Evolutionary conservation across 37 sponge, comb jelly and placozoan species (phyloP).

Genomic region (Agelas oroides): DNA sequence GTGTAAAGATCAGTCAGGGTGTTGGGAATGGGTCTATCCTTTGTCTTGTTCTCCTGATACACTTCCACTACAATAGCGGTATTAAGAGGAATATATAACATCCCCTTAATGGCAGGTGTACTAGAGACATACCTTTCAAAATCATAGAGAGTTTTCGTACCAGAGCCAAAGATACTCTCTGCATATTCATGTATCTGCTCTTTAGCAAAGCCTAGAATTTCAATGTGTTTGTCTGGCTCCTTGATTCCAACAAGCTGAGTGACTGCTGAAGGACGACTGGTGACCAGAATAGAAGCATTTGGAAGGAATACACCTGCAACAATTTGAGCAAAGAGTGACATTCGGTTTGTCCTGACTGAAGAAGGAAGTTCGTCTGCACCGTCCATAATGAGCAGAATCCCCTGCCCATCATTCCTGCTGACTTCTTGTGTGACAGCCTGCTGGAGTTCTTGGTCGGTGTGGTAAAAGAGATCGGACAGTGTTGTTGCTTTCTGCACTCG

Average conservation of each 20-base stretch:
- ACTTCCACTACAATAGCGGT: not conserved
- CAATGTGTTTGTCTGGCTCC: not conserved
- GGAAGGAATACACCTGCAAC: not conserved
- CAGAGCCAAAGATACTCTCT: conserved; percentile 8
- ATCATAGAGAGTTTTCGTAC: not conserved
- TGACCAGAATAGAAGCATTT: not conserved
- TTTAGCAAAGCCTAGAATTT: conserved; percentile 7
- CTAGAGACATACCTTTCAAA: not conserved
- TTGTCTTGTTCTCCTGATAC: not conserved
- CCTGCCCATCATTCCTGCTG: not conserved
- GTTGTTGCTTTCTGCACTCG: not conserved
- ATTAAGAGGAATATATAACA: conserved; percentile 25
- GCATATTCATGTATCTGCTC: conserved; percentile 2
- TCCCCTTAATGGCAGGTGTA: not conserved
- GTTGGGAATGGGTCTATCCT: not conserved
- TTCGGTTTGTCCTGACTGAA: not conserved
- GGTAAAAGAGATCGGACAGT: not conserved
- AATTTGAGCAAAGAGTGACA: not conserved
- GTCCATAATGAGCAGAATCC: not conserved
- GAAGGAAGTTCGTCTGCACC: conserved; percentile 17
- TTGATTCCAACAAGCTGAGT: too few relatives aligned
- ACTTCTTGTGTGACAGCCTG: not conserved
- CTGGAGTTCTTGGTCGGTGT: not conserved
- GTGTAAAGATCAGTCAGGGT: conserved; percentile 28
- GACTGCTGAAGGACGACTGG: conserved; percentile 21